Base-by-base conservation (phyloP, 1,140 invertebrate genomes). In the Holotrichia oblita region DNA sequence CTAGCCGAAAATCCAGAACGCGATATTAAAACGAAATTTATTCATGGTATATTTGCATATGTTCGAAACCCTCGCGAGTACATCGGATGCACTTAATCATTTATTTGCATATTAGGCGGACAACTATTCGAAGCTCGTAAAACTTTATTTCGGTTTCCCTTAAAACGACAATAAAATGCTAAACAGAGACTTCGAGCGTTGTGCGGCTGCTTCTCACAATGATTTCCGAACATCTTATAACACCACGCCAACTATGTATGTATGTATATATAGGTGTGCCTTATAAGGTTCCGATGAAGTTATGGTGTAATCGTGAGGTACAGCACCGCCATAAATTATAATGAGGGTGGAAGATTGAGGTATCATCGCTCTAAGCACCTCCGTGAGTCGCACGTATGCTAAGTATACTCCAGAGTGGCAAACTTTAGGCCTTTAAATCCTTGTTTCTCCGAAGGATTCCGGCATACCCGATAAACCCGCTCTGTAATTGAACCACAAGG, bases 301-400 rank as follows among this genome's bases (percentile, higher is more conserved):
- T 74, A 74, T 44, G 41, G 73, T 12, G 40, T 42, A 74, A 74
- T 74, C 73, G 41, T 44, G 73, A 44, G 41, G 40, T 17, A 44
- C 73, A 20, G 41, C n/a, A 40, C 34, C 73, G 34, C 73, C 40
- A 41, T 74, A 74, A 74, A 74, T 74, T 74, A 74, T 74, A 74
- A 74, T 44, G 73, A 74, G 73, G 40, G 41, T 74, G 73, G 34
- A 74, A 80, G 42, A 80, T 73, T 77, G 79, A 80, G 76, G 69
- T 61, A 75, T 77, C 73, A 76, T 77, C 76, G 55, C 76, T 74
- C 48, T 74, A 77, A 80, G 76, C 79, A 77, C 73, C 79, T 77
- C 73, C 42, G 79, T 64, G 79, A 77, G 24, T 80, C 77, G 79
- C 79, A 80, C 79, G 76, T 80, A 80, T 80, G 79, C 76, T 77